Base-by-base conservation (phyloP, 2,797 vertebrate genomes). In the Pantherophis vulpinus region DNA sequence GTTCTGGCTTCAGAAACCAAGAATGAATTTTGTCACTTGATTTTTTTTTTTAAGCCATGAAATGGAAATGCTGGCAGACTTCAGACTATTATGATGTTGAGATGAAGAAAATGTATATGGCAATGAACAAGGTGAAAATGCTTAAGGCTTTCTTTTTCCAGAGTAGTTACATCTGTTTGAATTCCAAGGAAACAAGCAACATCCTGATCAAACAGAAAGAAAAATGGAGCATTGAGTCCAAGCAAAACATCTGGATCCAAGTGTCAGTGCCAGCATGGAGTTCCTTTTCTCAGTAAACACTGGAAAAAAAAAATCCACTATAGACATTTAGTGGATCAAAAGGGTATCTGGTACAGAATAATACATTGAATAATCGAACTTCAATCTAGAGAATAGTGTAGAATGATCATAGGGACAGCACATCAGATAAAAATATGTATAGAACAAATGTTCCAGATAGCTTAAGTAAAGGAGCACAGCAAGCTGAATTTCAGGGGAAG, bases 161-260 rank as follows among this genome's bases (percentile, higher is more conserved):
- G 95, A 94, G 86, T 90, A 74, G 61, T 94, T 93, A 88, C 92
- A 93, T 91, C 88, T 94, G 93, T 94, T 95, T 94, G 95, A 94
- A 96, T 96, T 95, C 60, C 94, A 93, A 92, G 89, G 91, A 94
- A 95, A 83, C 27, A 25, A 93, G 95, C 92, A 87, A 23, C 88
- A 93, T 95, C 96, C 95, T 94, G 95, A 95, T 0, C 92, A 93
- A 96, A 96, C 90, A 95, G 93, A 92, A 96, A 95, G 94, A 56
- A 96, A 96, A 96, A 95, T 92, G 94, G 95, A 94, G 59, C 32
- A 95, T 88, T 2, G 10, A 93, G 94, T 92, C 96, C 96, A 96
- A 94, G 60, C 92, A 94, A 96, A 97, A 97, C 96, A 97, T 97
- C 96, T 97, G 97, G 96, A 95, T 95, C 94, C 91, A 94, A 95